Conservation (phyloP, 2,888 invertebrate species). For the Scrobipalpa costella region DNA sequence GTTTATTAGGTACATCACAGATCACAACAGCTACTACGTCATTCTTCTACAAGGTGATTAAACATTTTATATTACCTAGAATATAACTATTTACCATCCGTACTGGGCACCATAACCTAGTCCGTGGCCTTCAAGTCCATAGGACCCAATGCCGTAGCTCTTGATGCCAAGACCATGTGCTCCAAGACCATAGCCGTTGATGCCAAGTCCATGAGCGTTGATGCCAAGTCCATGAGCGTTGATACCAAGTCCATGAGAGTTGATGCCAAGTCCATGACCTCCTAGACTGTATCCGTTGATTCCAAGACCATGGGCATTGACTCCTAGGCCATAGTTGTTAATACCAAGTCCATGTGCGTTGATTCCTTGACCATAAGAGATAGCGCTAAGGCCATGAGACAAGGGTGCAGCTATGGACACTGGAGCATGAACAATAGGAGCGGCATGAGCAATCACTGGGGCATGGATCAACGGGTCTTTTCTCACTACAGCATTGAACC, state of each 20-base stretch:
- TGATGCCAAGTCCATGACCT: background rate
- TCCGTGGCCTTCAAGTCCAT: constrained; percentile 30
- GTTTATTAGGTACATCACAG: constrained; percentile 11
- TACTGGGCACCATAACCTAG: constrained; percentile 29
- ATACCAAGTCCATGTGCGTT: constrained; percentile 22
- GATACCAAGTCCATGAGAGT: background rate
- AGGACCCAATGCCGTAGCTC: background rate
- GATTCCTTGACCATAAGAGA: constrained; percentile 44
- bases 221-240: too few species aligned
- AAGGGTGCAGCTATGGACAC: background rate
- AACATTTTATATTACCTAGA: background rate
- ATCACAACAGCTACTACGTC: constrained; percentile 11
- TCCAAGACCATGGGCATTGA: constrained; percentile 13
- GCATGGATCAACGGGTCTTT: constrained; percentile 61
- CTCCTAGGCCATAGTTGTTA: constrained; percentile 33
- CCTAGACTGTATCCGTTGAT: too few species aligned
- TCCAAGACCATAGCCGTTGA: background rate
- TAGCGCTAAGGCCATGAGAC: constrained; percentile 22
- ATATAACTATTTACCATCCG: constrained; percentile 24
- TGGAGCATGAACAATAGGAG: constrained; percentile 38
- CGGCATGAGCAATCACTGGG: constrained; percentile 47
- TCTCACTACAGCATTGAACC: constrained; percentile 80
- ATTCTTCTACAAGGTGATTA: background rate
- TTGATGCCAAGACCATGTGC: background rate
- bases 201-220: background rate